Evolutionary conservation across 1,140 invertebrate genomes (phyloP).

Genomic region (Himalopsyche phryganea): DNA sequence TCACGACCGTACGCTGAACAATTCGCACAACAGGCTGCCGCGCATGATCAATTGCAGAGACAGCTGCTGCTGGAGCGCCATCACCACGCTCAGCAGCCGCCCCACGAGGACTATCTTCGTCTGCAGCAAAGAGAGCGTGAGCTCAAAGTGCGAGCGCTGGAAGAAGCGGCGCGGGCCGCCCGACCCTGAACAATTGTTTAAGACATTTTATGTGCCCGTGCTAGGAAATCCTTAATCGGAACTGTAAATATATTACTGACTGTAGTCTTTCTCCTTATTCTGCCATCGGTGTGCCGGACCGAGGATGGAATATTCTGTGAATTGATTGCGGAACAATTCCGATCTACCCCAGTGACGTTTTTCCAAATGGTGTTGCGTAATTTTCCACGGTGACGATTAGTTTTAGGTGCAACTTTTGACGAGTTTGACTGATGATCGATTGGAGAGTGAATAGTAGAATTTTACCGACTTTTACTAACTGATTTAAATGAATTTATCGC

Average conservation of each 20-base stretch:
- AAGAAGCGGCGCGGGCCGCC: conserved; percentile 77
- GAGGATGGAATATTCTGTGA: too few relatives aligned
- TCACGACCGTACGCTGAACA: conserved; percentile 79
- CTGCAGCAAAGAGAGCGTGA: conserved; percentile 78
- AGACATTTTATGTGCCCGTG: too few relatives aligned
- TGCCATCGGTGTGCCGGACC: too few relatives aligned
- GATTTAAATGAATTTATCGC: too few relatives aligned
- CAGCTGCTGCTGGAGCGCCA: conserved; percentile 81
- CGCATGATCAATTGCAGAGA: conserved; percentile 82
- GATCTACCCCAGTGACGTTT: too few relatives aligned
- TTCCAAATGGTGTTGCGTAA: too few relatives aligned
- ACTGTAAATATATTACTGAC: too few relatives aligned
- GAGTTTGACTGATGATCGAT: neutral
- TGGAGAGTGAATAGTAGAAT: neutral
- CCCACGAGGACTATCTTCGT: conserved; percentile 75
- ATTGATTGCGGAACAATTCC: too few relatives aligned
- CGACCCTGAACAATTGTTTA: conserved; percentile 53
- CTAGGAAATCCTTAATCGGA: too few relatives aligned
- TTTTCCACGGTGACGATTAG: neutral
- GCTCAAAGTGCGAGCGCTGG: conserved; percentile 77
- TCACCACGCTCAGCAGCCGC: conserved; percentile 53
- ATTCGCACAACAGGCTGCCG: conserved; percentile 72
- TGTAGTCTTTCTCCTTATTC: too few relatives aligned
- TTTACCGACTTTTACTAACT: neutral
- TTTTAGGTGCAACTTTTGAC: neutral